A percentile compares a stretch with the other conserved stretches of the same genome.
Conservation (phyloP, 2,888 invertebrate genomes). For the Trichopria drosophilae region DNA sequence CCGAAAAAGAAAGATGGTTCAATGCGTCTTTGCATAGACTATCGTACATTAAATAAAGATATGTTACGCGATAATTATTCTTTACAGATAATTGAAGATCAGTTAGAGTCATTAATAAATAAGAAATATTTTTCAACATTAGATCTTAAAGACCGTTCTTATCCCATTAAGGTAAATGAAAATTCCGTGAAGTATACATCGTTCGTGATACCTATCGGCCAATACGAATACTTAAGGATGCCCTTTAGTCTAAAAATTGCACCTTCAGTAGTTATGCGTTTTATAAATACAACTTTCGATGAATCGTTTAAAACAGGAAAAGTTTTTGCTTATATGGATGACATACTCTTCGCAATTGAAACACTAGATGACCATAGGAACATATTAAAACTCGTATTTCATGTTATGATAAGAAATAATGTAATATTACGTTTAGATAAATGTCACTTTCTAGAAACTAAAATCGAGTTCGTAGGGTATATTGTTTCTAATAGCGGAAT, state of each 20-base stretch:
- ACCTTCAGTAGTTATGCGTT: slow-evolving; percentile 21
- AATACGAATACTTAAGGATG: slow-evolving; percentile 24
- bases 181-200: slow-evolving; percentile 17
- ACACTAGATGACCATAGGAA: slow-evolving; percentile 16
- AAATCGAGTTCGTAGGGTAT: slow-evolving; percentile 36
- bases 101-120: no score
- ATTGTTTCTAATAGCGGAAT: slow-evolving; percentile 26
- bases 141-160: no score
- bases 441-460: slow-evolving; percentile 32
- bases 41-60: no score
- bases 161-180: slow-evolving; percentile 7
- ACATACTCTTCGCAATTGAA: slow-evolving; percentile 24
- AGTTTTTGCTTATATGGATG: slow-evolving; percentile 21
- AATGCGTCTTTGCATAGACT: no score
- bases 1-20: no score
- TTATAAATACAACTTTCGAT: slow-evolving; percentile 16
- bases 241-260: slow-evolving; percentile 24
- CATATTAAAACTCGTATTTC: slow-evolving; percentile 14
- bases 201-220: slow-evolving; percentile 26
- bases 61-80: no score
- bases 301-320: slow-evolving; percentile 10
- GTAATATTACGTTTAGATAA: slow-evolving; percentile 27
- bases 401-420: slow-evolving; percentile 5
- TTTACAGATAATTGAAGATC: no score
- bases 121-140: no score